phyloP scores from a whole-genome alignment of 1,140 invertebrate genomes.

The Pectinophora gossypiella region DNA sequence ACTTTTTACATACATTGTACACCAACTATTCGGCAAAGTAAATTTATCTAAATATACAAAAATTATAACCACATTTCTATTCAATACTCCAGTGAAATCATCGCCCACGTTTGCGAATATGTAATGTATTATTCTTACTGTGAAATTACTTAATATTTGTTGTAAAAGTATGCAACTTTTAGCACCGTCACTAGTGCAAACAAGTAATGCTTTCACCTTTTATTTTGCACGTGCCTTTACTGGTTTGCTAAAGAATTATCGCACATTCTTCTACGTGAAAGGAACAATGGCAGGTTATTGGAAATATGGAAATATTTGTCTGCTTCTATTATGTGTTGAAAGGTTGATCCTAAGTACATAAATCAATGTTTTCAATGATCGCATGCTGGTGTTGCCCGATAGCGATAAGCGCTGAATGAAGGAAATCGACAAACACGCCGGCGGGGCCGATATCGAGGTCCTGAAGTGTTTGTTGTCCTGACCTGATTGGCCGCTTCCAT shows the following conservation, averaged over 20 bases:
- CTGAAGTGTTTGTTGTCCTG: no score
- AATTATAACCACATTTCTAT: no score
- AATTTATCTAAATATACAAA: no score
- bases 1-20: no score
- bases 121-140: slow-evolving; percentile 32
- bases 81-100: not conserved
- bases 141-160: slow-evolving; percentile 55
- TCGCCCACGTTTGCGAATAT: slow-evolving; percentile 28
- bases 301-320: not conserved
- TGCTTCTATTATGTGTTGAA: not conserved
- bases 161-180: slow-evolving; percentile 50
- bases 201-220: slow-evolving; percentile 57
- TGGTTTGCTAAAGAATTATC: slow-evolving; percentile 45
- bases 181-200: slow-evolving; percentile 50
- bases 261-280: slow-evolving; percentile 18
- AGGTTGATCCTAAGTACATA: not conserved
- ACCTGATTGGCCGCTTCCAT: no score
- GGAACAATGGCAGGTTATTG: slow-evolving; percentile 14
- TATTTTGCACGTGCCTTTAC: slow-evolving; percentile 21
- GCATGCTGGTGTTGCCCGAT: no score
- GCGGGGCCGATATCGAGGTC: no score
- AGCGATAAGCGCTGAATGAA: no score
- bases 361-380: no score
- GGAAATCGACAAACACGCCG: no score
- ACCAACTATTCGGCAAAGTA: no score